Base-by-base conservation (phyloP, 2,888 invertebrate species). In the Conistra vaccinii region DNA sequence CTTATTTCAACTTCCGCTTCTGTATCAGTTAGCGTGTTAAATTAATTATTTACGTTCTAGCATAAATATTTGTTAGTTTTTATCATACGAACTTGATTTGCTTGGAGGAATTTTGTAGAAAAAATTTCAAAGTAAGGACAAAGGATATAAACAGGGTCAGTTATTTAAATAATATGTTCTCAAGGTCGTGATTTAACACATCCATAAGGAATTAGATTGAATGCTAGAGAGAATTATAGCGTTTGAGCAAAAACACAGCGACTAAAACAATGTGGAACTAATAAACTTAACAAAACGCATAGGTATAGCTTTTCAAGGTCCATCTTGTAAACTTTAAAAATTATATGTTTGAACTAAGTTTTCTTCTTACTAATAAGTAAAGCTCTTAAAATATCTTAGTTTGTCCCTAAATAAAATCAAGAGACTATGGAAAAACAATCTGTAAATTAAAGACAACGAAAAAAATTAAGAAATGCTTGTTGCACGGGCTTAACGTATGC, bases 1-100 rank as follows among this genome's bases (percentile, higher is more conserved):
- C 61, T 78, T 62, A 78, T 77, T 70, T 76, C 53, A 35, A 79
- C 88, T 87, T 87, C 87, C 87, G 88, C 82, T 87, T 85, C 62
- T 67, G 66, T 61, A 63, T 62, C 32, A 58, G 61, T 61, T 63
- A 70, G 69, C 85, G 79, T 80, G 72, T 68, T 58, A 77, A 88
- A 88, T 84, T 88, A 88, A 84, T 86, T 86, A 82, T 86, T 67
- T 51, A 79, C 78, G 80, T 68, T 72, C 57, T 1, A 53, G 29
- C 69, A 75, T 55, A 68, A n/a, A n/a, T 53, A 85, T 85, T 73
- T 84, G 42, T 62, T 35, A 14, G 26, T 65, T 75, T 75, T 81
- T 70, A n/a, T 68, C 3, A 55, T 39, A 71, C 23, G 26, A 39
- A 3, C 14, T 69, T 45, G 57, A 35, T 57, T 53, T 58, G 23